Evolutionary conservation across 2,888 invertebrate species (phyloP).

Genomic region (Andrena fulva): DNA sequence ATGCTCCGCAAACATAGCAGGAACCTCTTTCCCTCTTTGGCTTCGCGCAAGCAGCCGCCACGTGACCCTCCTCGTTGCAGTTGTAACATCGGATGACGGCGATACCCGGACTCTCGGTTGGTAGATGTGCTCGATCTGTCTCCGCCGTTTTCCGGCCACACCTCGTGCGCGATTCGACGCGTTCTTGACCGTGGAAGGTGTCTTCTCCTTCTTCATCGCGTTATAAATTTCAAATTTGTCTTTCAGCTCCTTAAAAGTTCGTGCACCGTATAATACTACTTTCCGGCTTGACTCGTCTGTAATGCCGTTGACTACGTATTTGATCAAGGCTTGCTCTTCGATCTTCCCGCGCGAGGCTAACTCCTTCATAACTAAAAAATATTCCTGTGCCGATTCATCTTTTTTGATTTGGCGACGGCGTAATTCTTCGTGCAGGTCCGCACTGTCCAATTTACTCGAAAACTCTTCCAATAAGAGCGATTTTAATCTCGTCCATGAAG

Average conservation of each 20-base stretch:
- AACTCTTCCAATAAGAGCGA: no score
- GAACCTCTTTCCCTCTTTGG: constrained; percentile 8
- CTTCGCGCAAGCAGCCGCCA: constrained; percentile 8
- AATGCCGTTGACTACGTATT: no score
- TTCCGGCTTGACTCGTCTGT: constrained; percentile 9
- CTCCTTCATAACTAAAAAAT: no score
- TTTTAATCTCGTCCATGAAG: no score
- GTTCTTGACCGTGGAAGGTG: not conserved
- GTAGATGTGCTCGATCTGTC: not conserved
- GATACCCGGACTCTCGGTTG: not conserved
- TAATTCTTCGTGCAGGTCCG: no score
- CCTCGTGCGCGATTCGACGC: not conserved
- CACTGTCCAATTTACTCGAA: no score
- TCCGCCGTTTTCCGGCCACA: not conserved
- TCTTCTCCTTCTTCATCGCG: no score
- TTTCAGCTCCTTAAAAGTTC: constrained; percentile 5
- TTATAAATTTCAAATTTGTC: constrained; percentile 18
- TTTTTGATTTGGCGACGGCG: no score
- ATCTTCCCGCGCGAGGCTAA: no score
- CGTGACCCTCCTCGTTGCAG: constrained; percentile 13
- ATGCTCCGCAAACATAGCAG: constrained; percentile 22
- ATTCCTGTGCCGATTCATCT: no score
- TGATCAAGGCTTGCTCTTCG: no score
- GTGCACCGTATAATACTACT: not conserved
- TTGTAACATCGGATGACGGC: constrained; percentile 12